These are phyloP conservation scores for Drosophila nebulosa DNA, from an alignment of 1,140 invertebrate genomes.

Conservation along the genomic window DNA sequence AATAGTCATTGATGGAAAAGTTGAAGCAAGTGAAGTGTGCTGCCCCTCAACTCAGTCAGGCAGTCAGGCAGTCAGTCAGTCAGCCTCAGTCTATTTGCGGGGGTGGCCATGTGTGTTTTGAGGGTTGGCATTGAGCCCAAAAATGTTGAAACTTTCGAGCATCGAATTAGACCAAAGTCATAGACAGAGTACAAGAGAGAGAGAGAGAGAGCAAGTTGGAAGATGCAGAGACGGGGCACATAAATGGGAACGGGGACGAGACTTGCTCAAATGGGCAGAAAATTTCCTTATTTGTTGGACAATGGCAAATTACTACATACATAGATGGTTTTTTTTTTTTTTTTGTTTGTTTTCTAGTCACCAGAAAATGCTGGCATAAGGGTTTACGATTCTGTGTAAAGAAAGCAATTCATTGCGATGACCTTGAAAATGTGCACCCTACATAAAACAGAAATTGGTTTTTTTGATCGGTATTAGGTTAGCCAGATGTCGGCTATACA, in stretches of 20 bases:
- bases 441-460: no score
- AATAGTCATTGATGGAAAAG: slow-evolving; percentile 76
- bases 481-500: no score
- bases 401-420: background rate
- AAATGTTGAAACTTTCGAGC: background rate
- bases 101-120: slow-evolving; percentile 44
- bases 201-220: no score
- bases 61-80: background rate
- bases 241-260: background rate
- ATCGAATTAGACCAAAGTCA: background rate
- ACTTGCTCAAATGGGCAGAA: slow-evolving; percentile 50
- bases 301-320: slow-evolving; percentile 6
- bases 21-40: slow-evolving; percentile 59
- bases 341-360: background rate
- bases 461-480: no score
- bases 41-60: slow-evolving; percentile 25
- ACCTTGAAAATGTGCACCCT: background rate
- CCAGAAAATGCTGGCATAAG: background rate
- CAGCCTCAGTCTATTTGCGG: slow-evolving; percentile 15
- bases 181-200: background rate
- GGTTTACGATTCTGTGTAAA: background rate
- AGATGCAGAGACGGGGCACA: no score
- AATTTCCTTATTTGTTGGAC: slow-evolving; percentile 59
- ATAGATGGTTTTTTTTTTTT: background rate
- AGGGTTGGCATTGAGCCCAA: slow-evolving; percentile 41